Percentiles rank a stretch among this genome's conserved stretches.
Evolutionary conservation across 2,888 invertebrate genomes (phyloP).

Genomic region (Tiphia femorata): DNA sequence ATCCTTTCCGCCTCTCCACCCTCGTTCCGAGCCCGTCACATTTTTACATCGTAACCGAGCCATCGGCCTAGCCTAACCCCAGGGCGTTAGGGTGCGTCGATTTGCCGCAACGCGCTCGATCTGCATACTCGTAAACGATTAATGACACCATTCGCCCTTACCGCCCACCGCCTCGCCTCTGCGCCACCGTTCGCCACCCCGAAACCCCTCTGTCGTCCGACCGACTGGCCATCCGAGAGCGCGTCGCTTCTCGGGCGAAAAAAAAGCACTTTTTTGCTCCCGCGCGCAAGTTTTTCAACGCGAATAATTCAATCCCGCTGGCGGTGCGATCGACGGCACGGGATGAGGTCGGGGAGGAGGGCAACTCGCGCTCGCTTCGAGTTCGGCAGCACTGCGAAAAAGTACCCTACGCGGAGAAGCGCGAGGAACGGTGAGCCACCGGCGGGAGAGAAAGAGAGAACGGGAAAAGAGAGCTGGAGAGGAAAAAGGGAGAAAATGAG

Average conservation of each 20-base stretch:
- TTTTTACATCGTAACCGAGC: slow-evolving; percentile 29
- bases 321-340: slow-evolving; percentile 6
- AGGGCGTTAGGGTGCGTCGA: slow-evolving; percentile 20
- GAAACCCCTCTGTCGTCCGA: background rate
- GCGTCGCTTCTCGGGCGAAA: background rate
- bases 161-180: slow-evolving; percentile 1
- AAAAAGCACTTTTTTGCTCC: too few species aligned
- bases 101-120: slow-evolving; percentile 24
- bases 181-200: background rate
- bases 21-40: too few species aligned
- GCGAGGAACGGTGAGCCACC: background rate
- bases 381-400: background rate
- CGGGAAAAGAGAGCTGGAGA: background rate
- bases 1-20: too few species aligned
- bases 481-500: background rate
- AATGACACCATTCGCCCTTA: slow-evolving; percentile 30
- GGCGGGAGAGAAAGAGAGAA: background rate
- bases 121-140: slow-evolving; percentile 38
- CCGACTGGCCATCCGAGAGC: background rate
- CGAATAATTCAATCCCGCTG: slow-evolving; percentile 49
- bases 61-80: slow-evolving; percentile 11
- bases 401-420: too few species aligned
- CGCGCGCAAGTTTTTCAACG: slow-evolving; percentile 35
- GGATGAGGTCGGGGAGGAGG: background rate
- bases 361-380: background rate